Base-by-base conservation (phyloP, 2,888 invertebrate species). In the Criorhina ranunculi region DNA sequence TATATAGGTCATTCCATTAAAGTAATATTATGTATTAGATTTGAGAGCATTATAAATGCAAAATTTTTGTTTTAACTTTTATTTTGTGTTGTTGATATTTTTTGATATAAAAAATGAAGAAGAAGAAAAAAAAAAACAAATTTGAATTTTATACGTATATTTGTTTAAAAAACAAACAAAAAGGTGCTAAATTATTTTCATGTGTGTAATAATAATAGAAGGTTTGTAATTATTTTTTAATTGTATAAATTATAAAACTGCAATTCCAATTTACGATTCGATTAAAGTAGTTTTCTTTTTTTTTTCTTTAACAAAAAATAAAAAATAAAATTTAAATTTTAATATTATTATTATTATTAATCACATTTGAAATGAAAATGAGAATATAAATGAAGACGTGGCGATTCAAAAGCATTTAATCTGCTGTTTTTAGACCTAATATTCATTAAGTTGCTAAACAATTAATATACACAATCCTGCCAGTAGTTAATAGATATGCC, bases 1-100 rank as follows among this genome's bases (percentile, higher is more conserved):
- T 60, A 72, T 60, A 49, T 78, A 83, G 70, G 57, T 78, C 78
- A 83, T 79, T 85, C 85, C 75, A 79, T 70, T 85, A 79, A 70
- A 85, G 46, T 78, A 69, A 70, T 62, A 70, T 70, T 44, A 60
- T 35, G 19, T 29, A 46, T 44, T 55, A 49, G 57, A 66, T 46
- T n/a, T 31, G 12, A 46, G n/a, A 49, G 80, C 75, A 69, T 75
- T 75, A 15, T 64, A 42, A 80, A 64, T 81, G 75, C 29, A 49
- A 37, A 53, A 24, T 66, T 53, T 59, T 60, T 64, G n/a, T 24
- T 60, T 70, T 29, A 1, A 12, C 46, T 53, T 53, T 49, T 2
- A 11, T 37, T 60, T n/a, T 31, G 42, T 42, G 29, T 67, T 60
- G 35, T 57, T 44, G 31, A 37, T 70, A 33, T 35, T 66, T 72